Evolutionary conservation across 2,113 vertebrate genomes (phyloP), one percentile per base, ranked within the genome.

Genomic region (Podilymbus podiceps): DNA sequence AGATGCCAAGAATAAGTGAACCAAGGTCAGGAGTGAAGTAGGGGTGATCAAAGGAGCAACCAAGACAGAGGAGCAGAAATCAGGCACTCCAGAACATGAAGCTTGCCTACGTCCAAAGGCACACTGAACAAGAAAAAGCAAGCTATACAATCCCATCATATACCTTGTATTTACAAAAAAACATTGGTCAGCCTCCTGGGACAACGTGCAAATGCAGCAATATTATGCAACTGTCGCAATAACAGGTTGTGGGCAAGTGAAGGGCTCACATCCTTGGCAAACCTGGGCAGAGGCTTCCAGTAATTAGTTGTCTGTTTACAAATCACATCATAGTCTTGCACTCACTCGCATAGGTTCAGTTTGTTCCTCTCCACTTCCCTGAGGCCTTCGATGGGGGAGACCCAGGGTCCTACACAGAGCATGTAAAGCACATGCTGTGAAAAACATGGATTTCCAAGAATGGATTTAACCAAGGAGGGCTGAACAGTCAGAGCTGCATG

Each of bases 131-230:
- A 35, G 9, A 17, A 72, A 74, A 71, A 67, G 28, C 15, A 68
- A 89, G 23, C 11, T 44, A 20, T 74, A 71, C 33, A 59, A 10
- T 35, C 24, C 30, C 30, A 55, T 25, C 2, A 8, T 19, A 31
- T 16, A 75, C 4, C 15, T 42, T 46, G 8, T 38, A 33, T 76
- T 85, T 83, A 33, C n/a, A 53, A 7, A 5, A 58, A 63, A 42
- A 12, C 20, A 22, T 52, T 0, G 0, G 13, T 42, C 16, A 46
- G 24, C 23, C 9, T 91, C 19, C 33, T 22, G 47, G 46, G 50
- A 35, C 59, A 68, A 50, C n/a, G 27, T 33, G 33, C 23, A 53
- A 35, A 49, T 69, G 49, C 46, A 80, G 44, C 20, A n/a, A 20
- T 15, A 22, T 60, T 56, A 52, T 59, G 49, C 55, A 60, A 19